Base-by-base conservation (phyloP, 1,140 invertebrate genomes). In the Bombus sibiricus region DNA sequence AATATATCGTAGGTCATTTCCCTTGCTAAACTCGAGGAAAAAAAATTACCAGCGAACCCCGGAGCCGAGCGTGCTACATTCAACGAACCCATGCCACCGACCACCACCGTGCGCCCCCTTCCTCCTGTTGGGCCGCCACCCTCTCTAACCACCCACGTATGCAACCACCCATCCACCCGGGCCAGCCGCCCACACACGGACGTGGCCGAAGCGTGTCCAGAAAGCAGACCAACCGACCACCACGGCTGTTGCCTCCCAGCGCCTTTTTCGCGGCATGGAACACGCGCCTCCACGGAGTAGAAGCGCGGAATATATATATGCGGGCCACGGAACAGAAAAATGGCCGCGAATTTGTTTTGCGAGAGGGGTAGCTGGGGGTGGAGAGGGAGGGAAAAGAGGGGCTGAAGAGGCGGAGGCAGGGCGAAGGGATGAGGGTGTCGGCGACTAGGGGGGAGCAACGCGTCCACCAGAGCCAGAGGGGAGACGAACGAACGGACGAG, bases 1-100 rank as follows among this genome's bases (percentile, higher is more conserved):
- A 94, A 93, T 94, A 94, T 93, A 94, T 93, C 93, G 92, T 93
- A 94, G 93, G 92, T 93, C 92, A 94, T 94, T 94, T 94, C 93
- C 92, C 93, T 94, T 94, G 93, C 92, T 94, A 93, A 94, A 94
- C 91, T 93, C 91, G 90, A 88, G 88, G 86, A 91, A 92, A 93
- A 93, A 93, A 93, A 93, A 92, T 92, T 88, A 91, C 92, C 86
- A 83, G 81, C 82, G 88, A 89, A 90, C 87, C 80, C 88, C 83
- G 86, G 88, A 90, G 90, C 89, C 90, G 81, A 83, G 83, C 74
- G 88, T 86, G 88, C 82, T 82, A 81, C 82, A 84, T 91, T 86
- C 81, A 86, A 73, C 86, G 74, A 73, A 64, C 86, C 82, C 83
- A 57, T 68, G 77, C 76, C 82, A 81, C 59, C 78, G 74, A 10